Base-by-base conservation (phyloP, 2,888 invertebrate genomes). In the Habrosyne pyritoides region DNA sequence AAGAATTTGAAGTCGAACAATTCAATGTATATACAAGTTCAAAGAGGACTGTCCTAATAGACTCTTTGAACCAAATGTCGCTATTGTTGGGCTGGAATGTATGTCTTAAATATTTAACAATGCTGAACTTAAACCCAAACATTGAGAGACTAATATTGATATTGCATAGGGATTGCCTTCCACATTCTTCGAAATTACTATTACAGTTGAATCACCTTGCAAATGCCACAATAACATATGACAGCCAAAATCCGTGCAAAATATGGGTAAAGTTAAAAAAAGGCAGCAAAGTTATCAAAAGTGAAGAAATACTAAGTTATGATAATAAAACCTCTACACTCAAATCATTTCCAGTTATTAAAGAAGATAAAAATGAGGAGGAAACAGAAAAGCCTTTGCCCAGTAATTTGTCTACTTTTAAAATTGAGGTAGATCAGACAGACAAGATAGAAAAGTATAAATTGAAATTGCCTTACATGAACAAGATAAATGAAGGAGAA, bases 381-480 rank as follows among this genome's bases (percentile, higher is more conserved):
- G 87, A 75, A 63, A 77, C 75, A 71, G 92, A 67, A 71, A 93
- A 84, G 74, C 86, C 78, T 33, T 77, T 70, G n/a, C 91, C 92
- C 1, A 79, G 72, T 2, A 83, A 78, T 56, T 72, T 95, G 6
- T 86, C 95, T 0, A 95, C 95, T 54, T 95, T 95, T 73, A 95
- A 94, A 83, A 94, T 95, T 67, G 94, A 94, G 71, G 86, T 95
- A 0, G 94, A 93, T 56, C 94, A 95, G 61, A 86, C 89, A 55
- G 95, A 95, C 54, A 94, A 94, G 66, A 83, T 94, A 65, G 94
- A 94, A 10, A 94, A 93, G 61, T 89, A 93, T 60, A 92, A 93
- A 66, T 79, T 95, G 36, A 89, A 94, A 57, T 83, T 95, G 54
- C 95, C 95, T 0, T 95, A 95, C 72, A 91, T 91, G 91, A 91